phyloP scores from a whole-genome alignment of 2,113 vertebrate genomes.

The Alectura lathami region DNA sequence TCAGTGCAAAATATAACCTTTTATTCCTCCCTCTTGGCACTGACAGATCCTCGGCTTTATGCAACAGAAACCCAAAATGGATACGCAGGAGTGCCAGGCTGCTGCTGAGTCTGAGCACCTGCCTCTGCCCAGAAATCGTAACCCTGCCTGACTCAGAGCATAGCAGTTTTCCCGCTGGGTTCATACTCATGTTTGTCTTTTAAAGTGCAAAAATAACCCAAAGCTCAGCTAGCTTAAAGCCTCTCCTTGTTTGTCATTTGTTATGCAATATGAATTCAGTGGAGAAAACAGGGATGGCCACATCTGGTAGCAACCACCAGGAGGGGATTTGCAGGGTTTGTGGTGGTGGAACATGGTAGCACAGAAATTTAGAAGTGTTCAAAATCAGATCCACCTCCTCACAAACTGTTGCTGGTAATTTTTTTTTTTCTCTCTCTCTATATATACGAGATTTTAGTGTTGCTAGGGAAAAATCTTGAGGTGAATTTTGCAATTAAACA shows the following conservation, averaged over 20 bases:
- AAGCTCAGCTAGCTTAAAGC: neutral
- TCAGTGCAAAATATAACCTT: neutral
- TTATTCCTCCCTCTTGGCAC: neutral
- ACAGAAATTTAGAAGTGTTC: neutral
- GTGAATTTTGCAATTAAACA: neutral
- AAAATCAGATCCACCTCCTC: neutral
- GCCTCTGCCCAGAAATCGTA: neutral
- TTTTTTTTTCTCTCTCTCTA: neutral
- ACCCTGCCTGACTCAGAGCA: rapidly evolving
- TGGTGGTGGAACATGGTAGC: neutral
- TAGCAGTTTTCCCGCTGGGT: neutral
- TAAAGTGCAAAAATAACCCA: neutral
- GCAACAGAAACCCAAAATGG: neutral
- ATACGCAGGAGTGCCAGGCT: neutral
- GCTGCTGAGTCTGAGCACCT: rapidly evolving
- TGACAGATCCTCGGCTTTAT: neutral
- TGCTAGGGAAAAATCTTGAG: neutral
- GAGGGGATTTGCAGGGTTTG: neutral
- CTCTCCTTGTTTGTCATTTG: neutral
- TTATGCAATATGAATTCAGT: neutral
- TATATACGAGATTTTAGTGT: neutral
- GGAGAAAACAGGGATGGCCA: neutral
- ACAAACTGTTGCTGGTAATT: neutral
- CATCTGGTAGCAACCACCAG: rapidly evolving
- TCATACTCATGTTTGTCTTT: neutral